Evolutionary conservation across 2,113 vertebrate species (phyloP).

Genomic region (Perca flavescens): DNA sequence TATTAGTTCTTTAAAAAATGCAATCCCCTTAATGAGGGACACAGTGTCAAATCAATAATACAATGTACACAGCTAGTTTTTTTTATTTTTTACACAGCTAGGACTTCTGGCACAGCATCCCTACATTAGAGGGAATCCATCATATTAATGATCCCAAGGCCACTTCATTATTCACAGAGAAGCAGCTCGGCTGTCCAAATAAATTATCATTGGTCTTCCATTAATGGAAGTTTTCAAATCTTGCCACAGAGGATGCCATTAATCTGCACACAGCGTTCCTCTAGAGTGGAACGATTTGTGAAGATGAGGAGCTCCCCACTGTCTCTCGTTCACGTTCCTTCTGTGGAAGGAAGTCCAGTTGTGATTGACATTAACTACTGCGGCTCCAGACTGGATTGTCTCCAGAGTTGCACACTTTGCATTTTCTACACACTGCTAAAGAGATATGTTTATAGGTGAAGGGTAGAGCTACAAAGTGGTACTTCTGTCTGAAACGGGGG

Average conservation of each 20-base stretch:
- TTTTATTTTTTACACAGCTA: slow-evolving; percentile 15
- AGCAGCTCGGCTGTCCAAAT: slow-evolving; percentile 72
- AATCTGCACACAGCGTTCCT: slow-evolving; percentile 60
- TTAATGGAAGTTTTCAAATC: slow-evolving; percentile 75
- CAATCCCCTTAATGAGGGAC: slow-evolving; percentile 24
- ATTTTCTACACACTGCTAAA: slow-evolving; percentile 46
- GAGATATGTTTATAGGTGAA: slow-evolving; percentile 44
- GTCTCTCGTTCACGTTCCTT: slow-evolving; percentile 41
- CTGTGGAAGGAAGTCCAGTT: slow-evolving; percentile 43
- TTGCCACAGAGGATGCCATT: slow-evolving; percentile 64
- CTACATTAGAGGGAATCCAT: slow-evolving; percentile 70
- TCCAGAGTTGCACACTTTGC: slow-evolving; percentile 56
- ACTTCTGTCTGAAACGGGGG: slow-evolving; percentile 50
- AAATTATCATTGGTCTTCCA: slow-evolving; percentile 76
- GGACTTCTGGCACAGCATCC: slow-evolving; percentile 45
- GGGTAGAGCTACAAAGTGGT: slow-evolving; percentile 42
- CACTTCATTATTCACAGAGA: slow-evolving; percentile 75
- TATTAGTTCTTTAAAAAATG: slow-evolving; percentile 20
- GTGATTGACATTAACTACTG: slow-evolving; percentile 60
- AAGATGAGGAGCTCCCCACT: slow-evolving; percentile 61
- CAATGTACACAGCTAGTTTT: slow-evolving; percentile 22
- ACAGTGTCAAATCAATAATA: slow-evolving; percentile 34
- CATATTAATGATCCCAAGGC: slow-evolving; percentile 74
- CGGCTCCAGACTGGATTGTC: slow-evolving; percentile 11
- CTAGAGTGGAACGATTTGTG: slow-evolving; percentile 46